phyloP scores from a whole-genome alignment of 2,797 vertebrate species.

The Thunnus albacares region DNA sequence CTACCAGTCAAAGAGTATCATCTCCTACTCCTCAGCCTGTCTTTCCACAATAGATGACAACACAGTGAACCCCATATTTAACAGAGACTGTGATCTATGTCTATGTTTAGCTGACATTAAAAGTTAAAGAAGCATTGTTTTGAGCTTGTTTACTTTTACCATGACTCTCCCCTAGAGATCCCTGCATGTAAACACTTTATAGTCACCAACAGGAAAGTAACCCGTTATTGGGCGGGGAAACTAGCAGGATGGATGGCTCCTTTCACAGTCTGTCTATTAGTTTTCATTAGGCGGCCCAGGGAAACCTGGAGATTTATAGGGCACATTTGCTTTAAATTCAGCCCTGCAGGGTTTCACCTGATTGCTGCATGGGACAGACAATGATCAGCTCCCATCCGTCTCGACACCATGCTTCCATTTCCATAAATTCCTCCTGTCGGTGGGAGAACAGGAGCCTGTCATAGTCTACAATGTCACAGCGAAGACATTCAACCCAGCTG shows the following conservation, averaged over 20 bases:
- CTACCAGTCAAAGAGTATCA: conserved; percentile 1
- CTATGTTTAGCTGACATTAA: conserved; percentile 46
- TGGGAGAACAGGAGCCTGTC: conserved; percentile 72
- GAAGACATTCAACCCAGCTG: conserved; percentile 72
- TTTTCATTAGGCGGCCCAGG: conserved; percentile 85
- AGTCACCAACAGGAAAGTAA: conserved; percentile 64
- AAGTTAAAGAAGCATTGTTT: conserved; percentile 45
- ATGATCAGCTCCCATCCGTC: conserved; percentile 81
- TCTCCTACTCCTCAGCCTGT: conserved; percentile 19
- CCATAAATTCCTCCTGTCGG: conserved; percentile 81
- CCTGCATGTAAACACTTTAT: conserved; percentile 71
- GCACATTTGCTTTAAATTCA: conserved; percentile 85
- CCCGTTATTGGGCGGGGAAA: conserved; percentile 73
- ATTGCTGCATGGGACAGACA: conserved; percentile 83
- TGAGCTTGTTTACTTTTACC: conserved; percentile 68
- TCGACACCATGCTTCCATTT: conserved; percentile 78
- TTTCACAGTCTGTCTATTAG: conserved; percentile 84
- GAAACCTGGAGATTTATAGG: conserved; percentile 86
- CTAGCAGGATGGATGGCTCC: conserved; percentile 82
- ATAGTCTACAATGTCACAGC: conserved; percentile 77
- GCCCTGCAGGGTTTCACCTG: conserved; percentile 83
- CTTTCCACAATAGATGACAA: not conserved
- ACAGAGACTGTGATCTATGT: conserved; percentile 34
- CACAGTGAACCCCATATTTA: conserved; percentile 38
- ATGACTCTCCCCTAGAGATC: conserved; percentile 57